Evolutionary conservation across 1,140 invertebrate species (phyloP), one percentile per base, ranked within the genome.

Genomic region (Panonychus citri): DNA sequence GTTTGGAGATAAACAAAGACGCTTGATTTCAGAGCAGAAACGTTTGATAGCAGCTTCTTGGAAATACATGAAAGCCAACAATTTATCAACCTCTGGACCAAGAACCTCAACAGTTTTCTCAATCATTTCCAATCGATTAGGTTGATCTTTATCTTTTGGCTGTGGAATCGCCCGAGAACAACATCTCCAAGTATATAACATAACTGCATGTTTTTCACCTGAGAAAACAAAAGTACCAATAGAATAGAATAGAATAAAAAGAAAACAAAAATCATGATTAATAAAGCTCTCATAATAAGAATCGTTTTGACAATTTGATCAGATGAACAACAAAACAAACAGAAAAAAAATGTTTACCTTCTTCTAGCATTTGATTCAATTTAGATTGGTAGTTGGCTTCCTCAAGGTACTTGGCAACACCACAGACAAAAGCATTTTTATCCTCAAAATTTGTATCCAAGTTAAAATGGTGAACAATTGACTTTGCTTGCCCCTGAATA

Each of bases 131-230:
- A 90, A 87, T 30, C 93, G 63, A 73, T 98, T 97, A 0, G 90
- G 89, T 68, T 98, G 93, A 69, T 98, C 93, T 71, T 98, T 97
- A 48, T 88, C 95, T 70, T 96, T 89, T 43, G 93, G 90, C 74
- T 97, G 85, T 3, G 94, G 94, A 65, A 98, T 93, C 13, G 94
- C 91, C 57, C 94, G 75, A 0, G 90, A 96, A 69, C 93, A 98
- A 71, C 94, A 98, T 62, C 94, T 74, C 94, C 94, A 99, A 1
- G 94, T 98, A 68, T 98, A 99, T 26, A 99, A 71, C 86, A 95
- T 97, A 3, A 94, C 88, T 0, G 93, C 91, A 78, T 97, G 91
- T 61, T 88, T 82, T 60, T 94, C 80, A 4, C 93, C 59, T 59
- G 53, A 17, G n/a, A n/a, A n/a, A n/a, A n/a, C n/a, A n/a, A n/a